Percentiles rank a stretch among this genome's conserved stretches.
Conservation (phyloP, 2,113 vertebrate genomes). For the Cranoglanis bouderius region DNA sequence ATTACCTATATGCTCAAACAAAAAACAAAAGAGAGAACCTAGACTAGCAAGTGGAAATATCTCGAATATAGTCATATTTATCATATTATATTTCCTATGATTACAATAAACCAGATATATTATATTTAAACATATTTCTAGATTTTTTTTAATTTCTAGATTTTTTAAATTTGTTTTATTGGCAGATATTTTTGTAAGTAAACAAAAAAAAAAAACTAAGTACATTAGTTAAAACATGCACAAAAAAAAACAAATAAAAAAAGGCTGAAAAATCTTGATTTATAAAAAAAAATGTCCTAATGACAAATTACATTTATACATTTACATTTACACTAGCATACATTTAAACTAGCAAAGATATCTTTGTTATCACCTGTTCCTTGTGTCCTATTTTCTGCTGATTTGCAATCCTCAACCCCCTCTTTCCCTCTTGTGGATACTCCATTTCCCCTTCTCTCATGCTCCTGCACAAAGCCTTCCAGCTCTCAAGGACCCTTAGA, state of each 20-base stretch:
- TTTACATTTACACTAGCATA: too few species aligned
- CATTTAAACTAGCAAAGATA: background rate
- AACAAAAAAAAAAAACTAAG: too few species aligned
- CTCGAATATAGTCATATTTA: background rate
- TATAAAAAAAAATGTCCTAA: background rate
- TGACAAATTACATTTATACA: too few species aligned
- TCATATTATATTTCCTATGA: background rate
- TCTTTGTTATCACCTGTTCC: background rate
- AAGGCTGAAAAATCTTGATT: background rate
- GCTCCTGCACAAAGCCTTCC: background rate
- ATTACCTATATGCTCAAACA: background rate
- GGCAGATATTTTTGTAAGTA: background rate
- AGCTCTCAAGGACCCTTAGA: background rate
- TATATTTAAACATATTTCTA: background rate
- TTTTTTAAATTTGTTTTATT: background rate
- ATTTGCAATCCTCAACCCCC: background rate
- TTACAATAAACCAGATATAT: background rate
- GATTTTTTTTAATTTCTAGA: background rate
- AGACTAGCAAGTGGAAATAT: background rate
- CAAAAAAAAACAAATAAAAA: too few species aligned
- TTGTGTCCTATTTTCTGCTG: background rate
- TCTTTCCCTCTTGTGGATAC: background rate
- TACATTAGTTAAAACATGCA: background rate
- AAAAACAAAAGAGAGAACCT: background rate
- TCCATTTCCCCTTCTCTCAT: background rate